Conservation (phyloP, 1,140 invertebrate genomes). For the Megalonaias nervosa region DNA sequence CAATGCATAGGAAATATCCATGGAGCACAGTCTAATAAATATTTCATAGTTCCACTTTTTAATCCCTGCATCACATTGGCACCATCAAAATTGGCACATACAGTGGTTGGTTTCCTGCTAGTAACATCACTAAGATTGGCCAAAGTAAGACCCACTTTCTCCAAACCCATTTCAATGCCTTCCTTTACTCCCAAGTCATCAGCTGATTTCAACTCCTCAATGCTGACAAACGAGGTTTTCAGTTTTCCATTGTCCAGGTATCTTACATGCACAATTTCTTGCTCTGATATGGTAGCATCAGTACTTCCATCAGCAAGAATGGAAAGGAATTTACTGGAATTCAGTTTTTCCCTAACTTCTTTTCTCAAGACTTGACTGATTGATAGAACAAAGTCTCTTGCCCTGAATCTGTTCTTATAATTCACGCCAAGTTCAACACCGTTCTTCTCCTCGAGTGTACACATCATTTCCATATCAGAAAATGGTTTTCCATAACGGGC, state of each 20-base stretch:
- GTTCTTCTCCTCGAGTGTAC: too few species aligned
- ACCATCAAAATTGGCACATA: slow-evolving; percentile 13
- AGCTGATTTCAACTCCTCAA: slow-evolving; percentile 7
- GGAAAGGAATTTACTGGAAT: too few species aligned
- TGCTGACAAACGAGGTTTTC: background rate
- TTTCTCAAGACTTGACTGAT: too few species aligned
- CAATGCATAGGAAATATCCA: slow-evolving; percentile 2
- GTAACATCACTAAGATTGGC: background rate
- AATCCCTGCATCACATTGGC: slow-evolving; percentile 13
- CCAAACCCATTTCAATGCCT: background rate
- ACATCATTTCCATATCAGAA: too few species aligned
- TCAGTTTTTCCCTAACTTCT: too few species aligned
- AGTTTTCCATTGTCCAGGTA: background rate
- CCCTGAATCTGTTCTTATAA: too few species aligned
- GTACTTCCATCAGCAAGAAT: background rate
- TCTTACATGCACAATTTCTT: slow-evolving; percentile 21
- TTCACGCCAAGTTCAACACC: too few species aligned
- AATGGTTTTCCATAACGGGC: too few species aligned
- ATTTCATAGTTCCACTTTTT: slow-evolving; percentile 7
- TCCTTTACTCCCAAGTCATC: slow-evolving; percentile 15
- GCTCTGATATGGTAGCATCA: slow-evolving; percentile 5
- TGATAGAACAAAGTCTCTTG: too few species aligned
- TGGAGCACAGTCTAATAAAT: background rate
- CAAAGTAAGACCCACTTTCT: background rate
- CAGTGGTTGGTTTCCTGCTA: slow-evolving; percentile 7